These are phyloP conservation scores for Prolemur simus DNA, from an alignment of 2,113 vertebrate genomes.

Conservation along the genomic window DNA sequence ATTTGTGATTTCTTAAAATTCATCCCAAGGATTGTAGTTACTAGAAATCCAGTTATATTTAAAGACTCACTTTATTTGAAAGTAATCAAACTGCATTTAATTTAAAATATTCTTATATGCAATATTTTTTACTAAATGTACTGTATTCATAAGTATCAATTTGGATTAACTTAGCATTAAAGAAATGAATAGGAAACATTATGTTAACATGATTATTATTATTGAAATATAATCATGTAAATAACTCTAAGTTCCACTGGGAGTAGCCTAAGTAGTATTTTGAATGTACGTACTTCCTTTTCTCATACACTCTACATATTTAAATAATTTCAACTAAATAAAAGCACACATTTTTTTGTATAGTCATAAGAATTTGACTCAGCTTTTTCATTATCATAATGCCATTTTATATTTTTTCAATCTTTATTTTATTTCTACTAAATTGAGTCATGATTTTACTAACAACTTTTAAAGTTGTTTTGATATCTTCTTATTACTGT, in stretches of 20 bases:
- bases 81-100: slow-evolving; percentile 36
- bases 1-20: not conserved
- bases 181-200: slow-evolving; percentile 24
- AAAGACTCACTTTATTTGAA: not conserved
- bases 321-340: slow-evolving; percentile 58
- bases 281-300: slow-evolving; percentile 51
- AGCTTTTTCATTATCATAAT: slow-evolving; percentile 1
- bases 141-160: not conserved
- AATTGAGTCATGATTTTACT: not conserved
- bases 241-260: not conserved
- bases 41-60: not conserved
- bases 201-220: not conserved
- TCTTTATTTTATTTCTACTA: slow-evolving; percentile 8
- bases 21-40: not conserved
- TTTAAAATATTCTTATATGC: slow-evolving; percentile 32
- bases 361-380: slow-evolving; percentile 9
- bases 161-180: not conserved
- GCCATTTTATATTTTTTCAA: not conserved
- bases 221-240: slow-evolving; percentile 13
- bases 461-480: not conserved
- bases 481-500: not conserved
- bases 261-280: slow-evolving; percentile 56
- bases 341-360: slow-evolving; percentile 43
- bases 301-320: slow-evolving; percentile 28
- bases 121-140: not conserved